A percentile compares a stretch with the other conserved stretches of the same genome.
phyloP scores from a whole-genome alignment of 2,888 invertebrate genomes.

The Stegophylla sp. region DNA sequence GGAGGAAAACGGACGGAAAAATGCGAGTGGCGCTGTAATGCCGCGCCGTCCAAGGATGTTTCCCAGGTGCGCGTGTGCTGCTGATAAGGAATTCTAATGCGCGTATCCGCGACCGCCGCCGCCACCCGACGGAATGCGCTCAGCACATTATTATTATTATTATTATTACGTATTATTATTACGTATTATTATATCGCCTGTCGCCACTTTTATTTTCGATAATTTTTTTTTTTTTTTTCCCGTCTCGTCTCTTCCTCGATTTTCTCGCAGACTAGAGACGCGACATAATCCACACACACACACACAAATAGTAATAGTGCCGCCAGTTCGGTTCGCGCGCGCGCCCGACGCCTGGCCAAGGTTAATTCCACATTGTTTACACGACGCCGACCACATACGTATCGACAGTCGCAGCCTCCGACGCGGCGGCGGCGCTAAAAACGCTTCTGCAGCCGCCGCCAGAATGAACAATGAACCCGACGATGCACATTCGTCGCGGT shows the following conservation, averaged over 20 bases:
- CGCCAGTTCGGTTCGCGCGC: conserved; percentile 8
- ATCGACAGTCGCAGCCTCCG: conserved; percentile 11
- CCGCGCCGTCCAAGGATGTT: conserved; percentile 42
- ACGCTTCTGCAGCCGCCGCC: conserved; percentile 8
- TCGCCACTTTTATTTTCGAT: conserved; percentile 26
- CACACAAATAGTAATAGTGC: too few species aligned
- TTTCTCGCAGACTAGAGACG: neutral
- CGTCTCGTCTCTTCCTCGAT: too few species aligned
- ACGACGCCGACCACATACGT: neutral
- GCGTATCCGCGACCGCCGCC: conserved; percentile 44
- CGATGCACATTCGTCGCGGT: conserved; percentile 53
- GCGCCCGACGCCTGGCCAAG: conserved; percentile 56
- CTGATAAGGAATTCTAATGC: conserved; percentile 56
- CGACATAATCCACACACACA: too few species aligned
- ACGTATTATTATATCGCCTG: neutral
- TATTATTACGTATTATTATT: neutral
- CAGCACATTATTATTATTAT: neutral
- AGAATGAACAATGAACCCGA: conserved; percentile 35
- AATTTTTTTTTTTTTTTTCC: conserved; percentile 1
- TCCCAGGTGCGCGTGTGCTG: conserved; percentile 39
- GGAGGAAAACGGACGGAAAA: conserved; percentile 23
- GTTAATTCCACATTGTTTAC: conserved; percentile 59
- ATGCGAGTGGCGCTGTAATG: conserved; percentile 10
- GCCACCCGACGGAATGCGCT: conserved; percentile 41
- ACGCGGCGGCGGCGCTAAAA: conserved; percentile 42